phyloP scores from a whole-genome alignment of 92 coral and sea anemone genomes.

The Palythoa heliodiscus region DNA sequence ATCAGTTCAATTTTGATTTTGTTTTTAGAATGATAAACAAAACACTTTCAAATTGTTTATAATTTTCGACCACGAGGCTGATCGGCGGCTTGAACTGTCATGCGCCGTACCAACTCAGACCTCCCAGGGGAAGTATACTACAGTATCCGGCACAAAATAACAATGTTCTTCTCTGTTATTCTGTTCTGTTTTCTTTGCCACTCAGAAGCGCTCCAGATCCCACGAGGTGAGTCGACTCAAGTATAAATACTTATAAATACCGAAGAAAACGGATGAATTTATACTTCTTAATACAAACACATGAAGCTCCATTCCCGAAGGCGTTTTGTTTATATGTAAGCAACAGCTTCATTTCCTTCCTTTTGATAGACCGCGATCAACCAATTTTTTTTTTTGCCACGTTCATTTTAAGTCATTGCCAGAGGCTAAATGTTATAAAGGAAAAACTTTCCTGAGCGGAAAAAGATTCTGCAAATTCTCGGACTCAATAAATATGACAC shows the following conservation, averaged over 20 bases:
- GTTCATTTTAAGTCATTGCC: no score
- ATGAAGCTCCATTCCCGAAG: background rate
- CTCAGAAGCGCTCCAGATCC: background rate
- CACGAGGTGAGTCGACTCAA: conserved; percentile 1
- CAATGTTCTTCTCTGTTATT: background rate
- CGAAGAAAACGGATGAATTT: background rate
- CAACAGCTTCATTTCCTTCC: no score
- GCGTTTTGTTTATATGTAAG: no score
- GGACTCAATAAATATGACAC: no score
- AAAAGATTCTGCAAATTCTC: no score
- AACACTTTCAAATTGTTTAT: background rate
- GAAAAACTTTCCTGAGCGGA: no score
- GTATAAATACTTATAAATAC: background rate
- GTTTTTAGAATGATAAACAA: background rate
- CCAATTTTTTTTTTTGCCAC: no score
- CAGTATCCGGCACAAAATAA: background rate
- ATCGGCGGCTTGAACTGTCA: background rate
- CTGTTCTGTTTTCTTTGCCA: background rate
- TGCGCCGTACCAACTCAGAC: background rate
- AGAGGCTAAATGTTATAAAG: no score
- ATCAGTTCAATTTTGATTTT: background rate
- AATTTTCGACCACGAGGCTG: background rate
- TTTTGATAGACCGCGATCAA: no score
- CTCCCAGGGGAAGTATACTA: background rate
- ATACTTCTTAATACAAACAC: background rate